Conservation (phyloP, 2,888 invertebrate genomes). For the Nomada lathburiana region DNA sequence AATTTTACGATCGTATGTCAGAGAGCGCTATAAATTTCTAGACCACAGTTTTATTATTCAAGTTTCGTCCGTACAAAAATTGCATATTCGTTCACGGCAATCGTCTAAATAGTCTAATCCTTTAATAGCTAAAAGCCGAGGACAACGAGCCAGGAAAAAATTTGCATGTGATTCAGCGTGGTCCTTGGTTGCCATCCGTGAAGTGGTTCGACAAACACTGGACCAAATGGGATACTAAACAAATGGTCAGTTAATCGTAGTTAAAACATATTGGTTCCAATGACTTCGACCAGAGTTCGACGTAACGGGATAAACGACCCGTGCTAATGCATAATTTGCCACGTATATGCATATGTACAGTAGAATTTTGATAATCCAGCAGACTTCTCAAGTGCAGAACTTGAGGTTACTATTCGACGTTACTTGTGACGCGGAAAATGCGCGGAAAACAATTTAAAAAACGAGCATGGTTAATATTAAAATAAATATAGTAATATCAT, state of each 20-base stretch:
- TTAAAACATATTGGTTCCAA: neutral
- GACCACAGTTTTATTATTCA: no score
- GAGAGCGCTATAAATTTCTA: neutral
- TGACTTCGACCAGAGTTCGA: neutral
- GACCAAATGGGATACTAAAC: neutral
- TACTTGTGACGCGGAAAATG: no score
- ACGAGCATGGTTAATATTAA: no score
- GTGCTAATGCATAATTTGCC: slow-evolving; percentile 18
- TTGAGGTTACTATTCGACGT: no score
- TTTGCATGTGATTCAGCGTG: slow-evolving; percentile 36
- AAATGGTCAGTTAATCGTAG: neutral
- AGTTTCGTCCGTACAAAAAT: neutral
- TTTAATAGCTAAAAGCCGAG: slow-evolving; percentile 14
- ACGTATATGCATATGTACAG: neutral
- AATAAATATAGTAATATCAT: no score
- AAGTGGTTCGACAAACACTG: slow-evolving; percentile 6
- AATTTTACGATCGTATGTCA: neutral
- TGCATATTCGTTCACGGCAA: neutral
- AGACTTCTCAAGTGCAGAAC: no score
- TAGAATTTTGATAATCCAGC: no score
- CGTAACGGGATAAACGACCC: slow-evolving; percentile 23
- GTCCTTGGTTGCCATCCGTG: slow-evolving; percentile 25
- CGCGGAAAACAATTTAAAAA: no score
- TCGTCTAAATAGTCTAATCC: neutral
- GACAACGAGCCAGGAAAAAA: slow-evolving; percentile 30